phyloP scores from a whole-genome alignment of 2,797 vertebrate genomes.

The Taenioides sp. region DNA sequence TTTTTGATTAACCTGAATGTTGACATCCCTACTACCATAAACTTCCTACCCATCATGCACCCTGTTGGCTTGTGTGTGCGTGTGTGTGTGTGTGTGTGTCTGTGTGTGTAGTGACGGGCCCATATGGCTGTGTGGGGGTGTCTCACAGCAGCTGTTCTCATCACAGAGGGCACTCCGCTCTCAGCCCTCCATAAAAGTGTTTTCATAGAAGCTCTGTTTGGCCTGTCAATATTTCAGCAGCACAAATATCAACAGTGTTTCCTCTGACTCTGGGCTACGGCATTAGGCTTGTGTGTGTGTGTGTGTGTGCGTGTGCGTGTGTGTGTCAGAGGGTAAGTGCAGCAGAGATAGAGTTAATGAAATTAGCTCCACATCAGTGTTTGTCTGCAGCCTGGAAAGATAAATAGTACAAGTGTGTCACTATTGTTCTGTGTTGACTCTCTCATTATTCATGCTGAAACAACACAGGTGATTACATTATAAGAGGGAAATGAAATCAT shows the following conservation, averaged over 20 bases:
- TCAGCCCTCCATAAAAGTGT: conserved; percentile 26
- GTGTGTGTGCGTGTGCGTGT: neutral
- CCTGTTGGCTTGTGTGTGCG: conserved; percentile 5
- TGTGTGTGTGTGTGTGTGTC: neutral
- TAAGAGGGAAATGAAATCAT: neutral
- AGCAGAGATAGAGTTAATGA: conserved; percentile 29
- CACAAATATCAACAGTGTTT: neutral
- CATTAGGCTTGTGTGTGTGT: neutral
- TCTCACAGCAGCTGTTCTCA: conserved; percentile 36
- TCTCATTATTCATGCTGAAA: neutral
- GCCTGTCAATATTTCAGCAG: conserved; percentile 26
- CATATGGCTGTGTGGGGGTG: conserved; percentile 29
- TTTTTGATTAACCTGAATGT: too few relatives aligned
- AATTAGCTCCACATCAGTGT: conserved; percentile 40
- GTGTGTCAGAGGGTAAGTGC: neutral
- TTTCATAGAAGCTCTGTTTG: conserved; percentile 20
- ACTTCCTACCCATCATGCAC: conserved; percentile 22
- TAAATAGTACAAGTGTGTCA: conserved; percentile 28
- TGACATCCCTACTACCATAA: too few relatives aligned
- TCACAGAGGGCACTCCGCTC: conserved; percentile 8
- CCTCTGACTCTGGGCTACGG: neutral
- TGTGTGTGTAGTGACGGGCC: conserved; percentile 19
- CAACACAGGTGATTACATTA: conserved; percentile 28
- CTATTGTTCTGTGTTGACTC: neutral
- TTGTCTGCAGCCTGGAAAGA: conserved; percentile 56